phyloP scores from a whole-genome alignment of 2,113 vertebrate genomes.

The Equus quagga region DNA sequence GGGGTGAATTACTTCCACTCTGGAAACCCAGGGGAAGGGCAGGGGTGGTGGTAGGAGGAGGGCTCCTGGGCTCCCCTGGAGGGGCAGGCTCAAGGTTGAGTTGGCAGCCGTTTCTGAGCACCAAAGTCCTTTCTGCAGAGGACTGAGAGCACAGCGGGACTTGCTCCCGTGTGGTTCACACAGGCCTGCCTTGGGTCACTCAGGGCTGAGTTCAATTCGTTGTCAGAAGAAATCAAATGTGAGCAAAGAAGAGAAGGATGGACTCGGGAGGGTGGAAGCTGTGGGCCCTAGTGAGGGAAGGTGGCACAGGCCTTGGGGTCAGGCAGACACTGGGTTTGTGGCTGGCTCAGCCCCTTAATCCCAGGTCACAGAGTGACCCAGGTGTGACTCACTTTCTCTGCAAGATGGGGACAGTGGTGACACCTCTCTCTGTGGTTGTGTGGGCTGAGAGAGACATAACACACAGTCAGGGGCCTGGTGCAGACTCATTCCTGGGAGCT shows the following conservation, averaged over 20 bases:
- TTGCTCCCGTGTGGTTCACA: rapidly evolving
- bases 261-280: background rate
- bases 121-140: background rate
- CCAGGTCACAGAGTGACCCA: background rate
- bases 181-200: background rate
- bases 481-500: background rate
- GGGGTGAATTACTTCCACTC: slow-evolving; percentile 72
- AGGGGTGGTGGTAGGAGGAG: background rate
- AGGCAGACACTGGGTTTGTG: background rate
- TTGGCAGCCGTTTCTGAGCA: background rate
- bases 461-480: background rate
- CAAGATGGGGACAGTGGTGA: background rate
- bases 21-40: slow-evolving; percentile 28
- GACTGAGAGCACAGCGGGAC: background rate
- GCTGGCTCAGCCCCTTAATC: background rate
- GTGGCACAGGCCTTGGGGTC: background rate
- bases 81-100: background rate
- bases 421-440: rapidly evolving
- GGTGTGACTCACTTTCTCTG: background rate
- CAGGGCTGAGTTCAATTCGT: background rate
- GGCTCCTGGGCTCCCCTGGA: background rate
- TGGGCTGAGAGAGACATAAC: background rate
- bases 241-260: background rate
- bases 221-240: background rate
- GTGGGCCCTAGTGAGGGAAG: rapidly evolving